A percentile compares a stretch with the other conserved stretches of the same genome.
These are phyloP conservation scores for Anseranas semipalmata DNA, from an alignment of 2,113 vertebrate genomes.

Conservation along the genomic window DNA sequence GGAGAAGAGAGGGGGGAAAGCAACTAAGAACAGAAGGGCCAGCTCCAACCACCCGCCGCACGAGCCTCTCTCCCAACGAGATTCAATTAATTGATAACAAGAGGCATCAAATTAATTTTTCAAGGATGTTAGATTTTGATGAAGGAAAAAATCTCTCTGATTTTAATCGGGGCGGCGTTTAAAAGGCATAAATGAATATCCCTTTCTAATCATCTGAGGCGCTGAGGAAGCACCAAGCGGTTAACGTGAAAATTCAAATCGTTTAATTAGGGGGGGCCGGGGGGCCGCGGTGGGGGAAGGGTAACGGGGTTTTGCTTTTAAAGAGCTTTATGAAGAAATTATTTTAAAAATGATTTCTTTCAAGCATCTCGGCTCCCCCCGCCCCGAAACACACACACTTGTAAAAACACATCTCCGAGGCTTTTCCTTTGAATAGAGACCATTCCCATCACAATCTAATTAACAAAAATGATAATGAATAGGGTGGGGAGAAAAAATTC, in stretches of 20 bases:
- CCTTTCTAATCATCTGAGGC: constrained; percentile 77
- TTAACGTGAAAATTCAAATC: constrained; percentile 71
- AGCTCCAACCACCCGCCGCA: constrained; percentile 66
- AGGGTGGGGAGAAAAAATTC: background rate
- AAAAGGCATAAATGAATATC: constrained; percentile 78
- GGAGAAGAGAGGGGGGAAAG: constrained; percentile 36
- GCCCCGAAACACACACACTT: background rate
- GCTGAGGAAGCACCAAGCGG: constrained; percentile 69
- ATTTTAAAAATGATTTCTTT: constrained; percentile 37
- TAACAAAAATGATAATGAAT: constrained; percentile 52
- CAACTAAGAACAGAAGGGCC: constrained; percentile 69
- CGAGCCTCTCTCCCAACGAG: constrained; percentile 81
- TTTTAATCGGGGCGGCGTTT: constrained; percentile 79
- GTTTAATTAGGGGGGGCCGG: constrained; percentile 67
- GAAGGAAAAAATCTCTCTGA: constrained; percentile 83
- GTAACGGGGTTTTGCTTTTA: constrained; percentile 39
- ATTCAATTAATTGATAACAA: constrained; percentile 90
- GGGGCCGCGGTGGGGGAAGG: constrained; percentile 19
- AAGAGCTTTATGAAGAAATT: constrained; percentile 66
- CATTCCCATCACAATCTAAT: constrained; percentile 55
- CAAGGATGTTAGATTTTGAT: constrained; percentile 88
- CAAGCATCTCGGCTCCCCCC: background rate
- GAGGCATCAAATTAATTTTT: constrained; percentile 89
- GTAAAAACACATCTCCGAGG: background rate
- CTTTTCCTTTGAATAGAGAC: constrained; percentile 47